Percentiles rank a stretch among this genome's conserved stretches.
These are phyloP conservation scores for Synergus japonicus DNA, from an alignment of 2,888 invertebrate genomes.

Conservation along the genomic window DNA sequence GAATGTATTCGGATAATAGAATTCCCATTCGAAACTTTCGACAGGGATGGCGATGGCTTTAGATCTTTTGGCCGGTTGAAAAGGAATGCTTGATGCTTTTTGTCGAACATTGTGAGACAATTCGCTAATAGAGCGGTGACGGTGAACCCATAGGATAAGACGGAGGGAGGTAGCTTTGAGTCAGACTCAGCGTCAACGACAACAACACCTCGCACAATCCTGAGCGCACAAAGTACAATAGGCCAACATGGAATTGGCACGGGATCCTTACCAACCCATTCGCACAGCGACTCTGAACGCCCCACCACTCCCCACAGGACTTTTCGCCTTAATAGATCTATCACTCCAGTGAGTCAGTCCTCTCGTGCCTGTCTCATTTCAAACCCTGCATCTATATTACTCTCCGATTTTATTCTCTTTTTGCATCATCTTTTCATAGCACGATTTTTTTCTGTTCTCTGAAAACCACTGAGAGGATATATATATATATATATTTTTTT, in stretches of 20 bases:
- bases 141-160: constrained; percentile 74
- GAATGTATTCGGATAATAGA: too few species aligned
- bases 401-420: neutral
- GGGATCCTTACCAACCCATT: constrained; percentile 76
- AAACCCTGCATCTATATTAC: constrained; percentile 9
- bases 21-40: too few species aligned
- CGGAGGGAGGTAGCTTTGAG: constrained; percentile 83
- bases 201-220: constrained; percentile 84
- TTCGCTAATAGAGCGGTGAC: constrained; percentile 58
- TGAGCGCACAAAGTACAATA: constrained; percentile 79
- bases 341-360: constrained; percentile 78
- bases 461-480: neutral
- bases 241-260: constrained; percentile 69
- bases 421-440: constrained; percentile 10
- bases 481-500: too few species aligned
- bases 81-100: constrained; percentile 31
- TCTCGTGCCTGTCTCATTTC: constrained; percentile 45
- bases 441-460: constrained; percentile 25
- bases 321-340: constrained; percentile 77
- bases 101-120: constrained; percentile 25
- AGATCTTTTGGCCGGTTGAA: constrained; percentile 1
- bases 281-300: constrained; percentile 81
- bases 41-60: neutral
- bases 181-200: constrained; percentile 88
- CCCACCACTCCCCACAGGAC: constrained; percentile 79